Evolutionary conservation across 2,888 invertebrate species (phyloP).

Genomic region (Apomyelois bistriatella): DNA sequence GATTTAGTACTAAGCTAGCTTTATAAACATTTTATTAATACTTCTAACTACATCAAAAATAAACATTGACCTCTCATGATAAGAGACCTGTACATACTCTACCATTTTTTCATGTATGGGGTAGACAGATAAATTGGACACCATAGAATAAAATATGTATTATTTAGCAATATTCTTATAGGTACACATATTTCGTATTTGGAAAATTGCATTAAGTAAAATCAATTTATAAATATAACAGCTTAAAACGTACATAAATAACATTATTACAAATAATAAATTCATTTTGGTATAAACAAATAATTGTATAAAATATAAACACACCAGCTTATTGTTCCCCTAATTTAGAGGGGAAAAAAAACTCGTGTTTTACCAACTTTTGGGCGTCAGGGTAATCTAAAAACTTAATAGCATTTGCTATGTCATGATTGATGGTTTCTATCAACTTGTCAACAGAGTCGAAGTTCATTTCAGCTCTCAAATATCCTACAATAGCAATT

Average conservation of each 20-base stretch:
- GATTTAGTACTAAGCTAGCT: too few relatives aligned
- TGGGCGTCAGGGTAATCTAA: constrained; percentile 79
- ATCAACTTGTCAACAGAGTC: constrained; percentile 87
- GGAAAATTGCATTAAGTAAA: too few relatives aligned
- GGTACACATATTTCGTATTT: too few relatives aligned
- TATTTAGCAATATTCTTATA: too few relatives aligned
- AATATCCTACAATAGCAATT: constrained; percentile 89
- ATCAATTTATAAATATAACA: background rate
- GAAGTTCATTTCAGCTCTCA: constrained; percentile 92
- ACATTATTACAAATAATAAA: background rate
- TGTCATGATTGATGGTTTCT: constrained; percentile 88
- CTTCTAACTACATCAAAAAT: too few relatives aligned
- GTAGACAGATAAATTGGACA: too few relatives aligned
- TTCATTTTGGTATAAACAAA: background rate
- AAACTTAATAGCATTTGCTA: constrained; percentile 81
- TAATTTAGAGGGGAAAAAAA: constrained; percentile 55
- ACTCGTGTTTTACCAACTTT: constrained; percentile 71
- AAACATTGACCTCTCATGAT: too few relatives aligned
- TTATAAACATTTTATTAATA: too few relatives aligned
- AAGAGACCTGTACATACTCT: too few relatives aligned
- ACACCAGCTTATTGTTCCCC: background rate
- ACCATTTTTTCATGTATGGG: too few relatives aligned
- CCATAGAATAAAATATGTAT: too few relatives aligned
- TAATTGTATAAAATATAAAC: background rate
- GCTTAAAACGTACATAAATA: constrained; percentile 14